A percentile compares a stretch with the other conserved stretches of the same genome.
Evolutionary conservation across 2,797 vertebrate genomes (phyloP).

Genomic region (Naso thynnoides): DNA sequence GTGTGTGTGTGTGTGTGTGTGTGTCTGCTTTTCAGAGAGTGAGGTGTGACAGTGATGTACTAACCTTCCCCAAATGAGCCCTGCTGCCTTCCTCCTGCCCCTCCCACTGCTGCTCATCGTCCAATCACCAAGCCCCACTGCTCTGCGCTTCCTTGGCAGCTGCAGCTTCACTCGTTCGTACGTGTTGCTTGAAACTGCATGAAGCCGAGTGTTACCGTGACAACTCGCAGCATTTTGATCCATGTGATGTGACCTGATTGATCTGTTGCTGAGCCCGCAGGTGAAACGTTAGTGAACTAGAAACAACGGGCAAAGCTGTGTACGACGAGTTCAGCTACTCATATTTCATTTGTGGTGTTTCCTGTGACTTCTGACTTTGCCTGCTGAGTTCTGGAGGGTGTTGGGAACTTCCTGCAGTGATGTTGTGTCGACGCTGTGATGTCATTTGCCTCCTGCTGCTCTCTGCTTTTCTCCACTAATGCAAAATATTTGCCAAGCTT

Average conservation of each 20-base stretch:
- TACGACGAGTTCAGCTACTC: neutral
- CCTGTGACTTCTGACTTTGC: no score
- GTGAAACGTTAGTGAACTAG: neutral
- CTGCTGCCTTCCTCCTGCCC: constrained; percentile 60
- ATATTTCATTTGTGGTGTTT: neutral
- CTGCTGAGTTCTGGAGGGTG: no score
- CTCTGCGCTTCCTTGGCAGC: constrained; percentile 67
- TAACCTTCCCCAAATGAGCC: constrained; percentile 55
- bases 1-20: constrained; percentile 17
- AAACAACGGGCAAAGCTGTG: neutral
- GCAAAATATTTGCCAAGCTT: neutral
- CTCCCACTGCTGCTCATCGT: constrained; percentile 60
- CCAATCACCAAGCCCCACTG: constrained; percentile 62
- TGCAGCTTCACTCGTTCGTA: constrained; percentile 62
- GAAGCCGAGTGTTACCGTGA: neutral
- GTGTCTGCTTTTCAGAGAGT: constrained; percentile 80
- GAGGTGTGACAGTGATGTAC: constrained; percentile 81
- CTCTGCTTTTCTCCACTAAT: neutral
- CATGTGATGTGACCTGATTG: neutral
- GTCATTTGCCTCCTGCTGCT: neutral
- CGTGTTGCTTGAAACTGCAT: constrained; percentile 61
- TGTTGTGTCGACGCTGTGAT: neutral
- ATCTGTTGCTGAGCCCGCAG: neutral
- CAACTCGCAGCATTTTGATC: neutral
- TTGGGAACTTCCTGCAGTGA: neutral